Conservation (phyloP, 1,140 invertebrate species). For the Choristoneura fumiferana region DNA sequence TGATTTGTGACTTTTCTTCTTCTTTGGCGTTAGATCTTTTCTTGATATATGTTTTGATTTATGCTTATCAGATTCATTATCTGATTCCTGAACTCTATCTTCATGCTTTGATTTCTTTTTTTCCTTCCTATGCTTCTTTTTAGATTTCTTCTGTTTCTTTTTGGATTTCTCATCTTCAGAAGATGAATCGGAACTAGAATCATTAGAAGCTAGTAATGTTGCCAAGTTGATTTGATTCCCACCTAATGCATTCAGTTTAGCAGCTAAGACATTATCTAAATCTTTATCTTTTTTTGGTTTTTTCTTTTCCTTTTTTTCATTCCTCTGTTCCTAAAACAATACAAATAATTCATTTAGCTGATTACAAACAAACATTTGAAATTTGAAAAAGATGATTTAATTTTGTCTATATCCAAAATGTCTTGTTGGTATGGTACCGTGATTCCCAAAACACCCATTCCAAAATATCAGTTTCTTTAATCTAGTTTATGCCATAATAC, state of each 20-base stretch:
- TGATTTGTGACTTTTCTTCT: not conserved
- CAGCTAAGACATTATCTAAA: conserved; percentile 77
- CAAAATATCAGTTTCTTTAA: too few relatives aligned
- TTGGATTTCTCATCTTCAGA: conserved; percentile 73
- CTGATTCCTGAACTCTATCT: too few relatives aligned
- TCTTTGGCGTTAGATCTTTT: not conserved
- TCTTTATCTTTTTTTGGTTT: conserved; percentile 75
- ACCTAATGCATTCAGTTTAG: conserved; percentile 77
- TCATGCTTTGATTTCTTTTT: conserved; percentile 32
- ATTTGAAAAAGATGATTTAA: too few relatives aligned
- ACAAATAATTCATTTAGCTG: conserved; percentile 21
- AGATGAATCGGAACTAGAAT: conserved; percentile 71
- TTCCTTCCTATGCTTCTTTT: conserved; percentile 38
- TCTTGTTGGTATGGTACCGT: too few relatives aligned
- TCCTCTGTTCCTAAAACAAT: conserved; percentile 66
- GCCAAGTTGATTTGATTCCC: conserved; percentile 63
- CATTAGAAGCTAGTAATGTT: conserved; percentile 59
- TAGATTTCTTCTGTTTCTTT: conserved; percentile 56
- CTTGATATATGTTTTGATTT: not conserved
- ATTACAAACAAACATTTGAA: too few relatives aligned
- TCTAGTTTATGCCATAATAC: too few relatives aligned
- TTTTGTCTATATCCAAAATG: too few relatives aligned
- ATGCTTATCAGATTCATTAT: conserved; percentile 20
- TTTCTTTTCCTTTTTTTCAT: conserved; percentile 77
- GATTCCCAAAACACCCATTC: too few relatives aligned